These are phyloP conservation scores for Gymnogyps californianus DNA, from an alignment of 2,113 vertebrate species.

Conservation along the genomic window DNA sequence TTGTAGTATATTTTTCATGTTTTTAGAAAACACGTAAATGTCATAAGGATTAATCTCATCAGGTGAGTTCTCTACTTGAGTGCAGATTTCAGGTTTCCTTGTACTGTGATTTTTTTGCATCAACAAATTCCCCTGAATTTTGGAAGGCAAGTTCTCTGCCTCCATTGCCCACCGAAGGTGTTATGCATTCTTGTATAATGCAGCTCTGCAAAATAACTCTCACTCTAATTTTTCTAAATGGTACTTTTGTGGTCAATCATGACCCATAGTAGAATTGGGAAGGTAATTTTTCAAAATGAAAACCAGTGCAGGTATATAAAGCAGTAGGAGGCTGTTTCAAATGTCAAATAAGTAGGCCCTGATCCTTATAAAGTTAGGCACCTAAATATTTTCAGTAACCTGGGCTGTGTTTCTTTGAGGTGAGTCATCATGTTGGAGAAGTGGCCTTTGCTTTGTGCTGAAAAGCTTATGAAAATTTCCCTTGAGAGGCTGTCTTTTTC, in stretches of 20 bases:
- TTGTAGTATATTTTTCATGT: not conserved
- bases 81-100: not conserved
- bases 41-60: not conserved
- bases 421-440: not conserved
- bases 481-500: not conserved
- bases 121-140: not conserved
- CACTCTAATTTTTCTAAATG: not conserved
- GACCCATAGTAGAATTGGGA: not conserved
- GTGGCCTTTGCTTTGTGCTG: not conserved
- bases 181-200: not conserved
- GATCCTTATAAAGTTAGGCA: not conserved
- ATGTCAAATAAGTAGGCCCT: not conserved
- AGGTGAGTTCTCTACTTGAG: not conserved
- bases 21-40: not conserved
- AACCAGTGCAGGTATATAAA: not conserved
- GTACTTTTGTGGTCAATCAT: not conserved
- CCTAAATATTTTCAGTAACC: not conserved
- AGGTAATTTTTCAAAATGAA: not conserved
- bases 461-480: not conserved
- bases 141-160: not conserved
- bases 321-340: not conserved
- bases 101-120: not conserved
- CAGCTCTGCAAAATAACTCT: not conserved
- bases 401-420: not conserved
- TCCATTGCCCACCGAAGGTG: not conserved